Evolutionary conservation across 2,113 vertebrate species (phyloP).

Genomic region (Gila orcuttii): DNA sequence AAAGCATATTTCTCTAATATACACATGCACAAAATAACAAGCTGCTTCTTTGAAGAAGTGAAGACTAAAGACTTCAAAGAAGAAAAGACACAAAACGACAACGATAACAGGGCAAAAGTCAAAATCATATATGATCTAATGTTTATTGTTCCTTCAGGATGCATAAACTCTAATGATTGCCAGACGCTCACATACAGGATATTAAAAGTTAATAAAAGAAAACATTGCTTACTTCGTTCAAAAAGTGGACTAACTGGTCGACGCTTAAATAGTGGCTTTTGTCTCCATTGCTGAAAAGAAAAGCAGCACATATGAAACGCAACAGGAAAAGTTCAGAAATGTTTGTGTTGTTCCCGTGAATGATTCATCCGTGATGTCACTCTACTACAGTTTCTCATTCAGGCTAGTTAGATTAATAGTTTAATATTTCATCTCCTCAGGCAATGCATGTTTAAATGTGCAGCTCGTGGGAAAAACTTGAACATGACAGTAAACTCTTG

Average conservation of each 20-base stretch:
- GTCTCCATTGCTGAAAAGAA: constrained; percentile 99
- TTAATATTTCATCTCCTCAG: constrained; percentile 34
- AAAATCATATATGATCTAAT: background rate
- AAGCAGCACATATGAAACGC: constrained; percentile 67
- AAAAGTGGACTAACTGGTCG: constrained; percentile 99
- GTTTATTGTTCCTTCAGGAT: background rate
- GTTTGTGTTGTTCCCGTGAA: background rate
- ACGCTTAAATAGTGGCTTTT: constrained; percentile 99
- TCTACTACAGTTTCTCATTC: background rate
- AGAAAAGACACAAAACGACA: background rate
- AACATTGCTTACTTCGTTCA: constrained; percentile 95
- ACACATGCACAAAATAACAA: background rate
- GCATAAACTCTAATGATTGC: no score
- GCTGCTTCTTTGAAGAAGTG: background rate
- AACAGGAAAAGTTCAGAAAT: background rate
- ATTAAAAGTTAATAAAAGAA: background rate
- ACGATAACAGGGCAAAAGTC: constrained; percentile 23
- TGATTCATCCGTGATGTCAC: background rate
- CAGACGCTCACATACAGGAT: constrained; percentile 24
- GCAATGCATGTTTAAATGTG: background rate
- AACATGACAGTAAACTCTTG: background rate
- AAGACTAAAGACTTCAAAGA: constrained; percentile 1
- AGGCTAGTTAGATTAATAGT: background rate
- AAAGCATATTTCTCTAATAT: constrained; percentile 43
- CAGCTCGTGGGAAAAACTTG: background rate